Evolutionary conservation across 2,888 invertebrate species (phyloP), one percentile per base, ranked within the genome.

Genomic region (Steinernema hermaphroditum): DNA sequence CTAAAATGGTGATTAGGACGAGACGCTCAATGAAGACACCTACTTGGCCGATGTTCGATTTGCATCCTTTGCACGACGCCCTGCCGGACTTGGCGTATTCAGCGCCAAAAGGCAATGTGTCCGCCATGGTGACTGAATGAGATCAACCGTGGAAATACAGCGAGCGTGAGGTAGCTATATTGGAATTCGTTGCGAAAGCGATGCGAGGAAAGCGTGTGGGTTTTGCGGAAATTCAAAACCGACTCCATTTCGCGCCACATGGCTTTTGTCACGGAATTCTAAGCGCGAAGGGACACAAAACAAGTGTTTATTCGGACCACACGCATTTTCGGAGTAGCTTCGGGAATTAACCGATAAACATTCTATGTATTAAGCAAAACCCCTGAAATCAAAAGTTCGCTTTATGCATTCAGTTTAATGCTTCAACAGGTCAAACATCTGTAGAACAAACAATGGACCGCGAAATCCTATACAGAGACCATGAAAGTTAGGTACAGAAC

Each of bases 31-130:
- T 19, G n/a, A 41, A 43, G 12, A 16, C n/a, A 27, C 72, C 22
- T 29, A 81, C 84, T 75, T 80, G 70, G 12, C 49, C 19, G 44
- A 85, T 85, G 0, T 2, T 8, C 9, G 73, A 70, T 46, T 77
- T 78, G 76, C 85, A 85, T 22, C 73, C 76, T 75, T 84, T 85
- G 74, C 85, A 85, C 0, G 72, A 62, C 37, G 81, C 72, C 34
- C 79, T 72, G 0, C 34, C 70, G 2, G 77, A 75, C 69, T 80
- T 83, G 0, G 83, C 79, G 71, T 83, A 85, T 70, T 83, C 84
- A 19, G 75, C 73, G 1, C 75, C 72, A 68, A 76, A 83, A 16
- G 87, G 83, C 41, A 82, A 62, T 9, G 74, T 62, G 29, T 70
- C 62, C 4, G 62, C 62, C 62, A 62, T 62, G 9, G 14, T 24